Conservation (phyloP, 2,888 invertebrate genomes). For the Aelia acuminata region DNA sequence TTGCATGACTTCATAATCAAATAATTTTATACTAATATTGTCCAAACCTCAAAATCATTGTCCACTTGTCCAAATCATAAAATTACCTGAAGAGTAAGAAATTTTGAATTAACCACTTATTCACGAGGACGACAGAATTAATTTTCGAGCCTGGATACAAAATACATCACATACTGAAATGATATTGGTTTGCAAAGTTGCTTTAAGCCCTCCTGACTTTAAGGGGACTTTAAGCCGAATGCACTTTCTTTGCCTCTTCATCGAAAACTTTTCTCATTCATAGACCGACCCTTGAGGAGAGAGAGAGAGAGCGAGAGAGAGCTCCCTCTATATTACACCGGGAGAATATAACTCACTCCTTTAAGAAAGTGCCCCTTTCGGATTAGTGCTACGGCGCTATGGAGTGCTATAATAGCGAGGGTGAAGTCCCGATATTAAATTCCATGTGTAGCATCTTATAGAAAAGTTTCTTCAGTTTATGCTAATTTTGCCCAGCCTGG, state of each 20-base stretch:
- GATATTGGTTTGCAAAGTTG: not conserved
- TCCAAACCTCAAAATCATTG: too few species aligned
- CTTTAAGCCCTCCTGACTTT: too few species aligned
- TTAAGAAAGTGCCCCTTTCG: not conserved
- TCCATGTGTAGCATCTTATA: constrained; percentile 37
- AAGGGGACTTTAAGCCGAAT: not conserved
- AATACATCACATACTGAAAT: not conserved
- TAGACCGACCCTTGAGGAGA: not conserved
- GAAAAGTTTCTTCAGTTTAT: constrained; percentile 27
- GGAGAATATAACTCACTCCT: constrained; percentile 21
- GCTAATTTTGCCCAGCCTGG: not conserved
- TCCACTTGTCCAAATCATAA: too few species aligned
- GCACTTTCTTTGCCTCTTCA: not conserved
- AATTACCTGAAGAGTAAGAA: too few species aligned
- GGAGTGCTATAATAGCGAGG: not conserved
- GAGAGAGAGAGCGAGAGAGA: too few species aligned
- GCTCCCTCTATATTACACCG: not conserved
- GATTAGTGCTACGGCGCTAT: not conserved
- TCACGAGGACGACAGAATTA: too few species aligned
- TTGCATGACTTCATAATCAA: too few species aligned
- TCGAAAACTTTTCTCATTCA: constrained; percentile 21
- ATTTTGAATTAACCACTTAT: too few species aligned
- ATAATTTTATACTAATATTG: too few species aligned
- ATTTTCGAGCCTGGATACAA: too few species aligned
- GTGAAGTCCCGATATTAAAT: constrained; percentile 19